Conservation (phyloP, 2,888 invertebrate genomes). For the Junonia oenone region DNA sequence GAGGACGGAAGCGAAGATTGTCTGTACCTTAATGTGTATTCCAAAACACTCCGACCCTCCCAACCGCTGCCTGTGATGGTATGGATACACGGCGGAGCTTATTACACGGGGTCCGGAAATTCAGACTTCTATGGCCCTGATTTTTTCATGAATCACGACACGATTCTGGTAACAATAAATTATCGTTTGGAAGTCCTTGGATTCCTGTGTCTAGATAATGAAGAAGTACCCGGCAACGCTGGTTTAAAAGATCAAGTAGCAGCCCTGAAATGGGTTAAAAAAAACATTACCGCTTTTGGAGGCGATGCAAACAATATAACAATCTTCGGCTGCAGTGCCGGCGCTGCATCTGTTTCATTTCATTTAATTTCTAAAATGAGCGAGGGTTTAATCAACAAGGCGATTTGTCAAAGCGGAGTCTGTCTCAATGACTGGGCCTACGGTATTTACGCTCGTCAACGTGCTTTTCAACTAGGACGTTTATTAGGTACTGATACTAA, state of each 20-base stretch:
- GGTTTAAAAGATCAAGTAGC: slow-evolving; percentile 72
- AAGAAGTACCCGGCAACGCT: slow-evolving; percentile 70
- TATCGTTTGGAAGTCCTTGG: slow-evolving; percentile 72
- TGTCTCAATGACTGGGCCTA: slow-evolving; percentile 68
- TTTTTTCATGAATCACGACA: slow-evolving; percentile 62
- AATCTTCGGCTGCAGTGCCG: slow-evolving; percentile 73
- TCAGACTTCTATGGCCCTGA: slow-evolving; percentile 72
- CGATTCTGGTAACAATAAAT: slow-evolving; percentile 68
- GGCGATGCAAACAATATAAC: slow-evolving; percentile 65
- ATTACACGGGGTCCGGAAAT: slow-evolving; percentile 72
- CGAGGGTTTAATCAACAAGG: slow-evolving; percentile 62
- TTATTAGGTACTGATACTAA: slow-evolving; percentile 60
- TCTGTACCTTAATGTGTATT: slow-evolving; percentile 84
- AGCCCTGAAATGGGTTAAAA: slow-evolving; percentile 70
- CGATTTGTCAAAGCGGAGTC: slow-evolving; percentile 73
- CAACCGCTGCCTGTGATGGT: slow-evolving; percentile 59
- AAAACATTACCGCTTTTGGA: slow-evolving; percentile 61
- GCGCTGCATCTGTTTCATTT: slow-evolving; percentile 56
- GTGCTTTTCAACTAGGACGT: slow-evolving; percentile 67
- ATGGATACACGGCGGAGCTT: slow-evolving; percentile 75
- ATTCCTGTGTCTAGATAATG: slow-evolving; percentile 65
- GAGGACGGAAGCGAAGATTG: no score
- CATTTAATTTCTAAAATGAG: slow-evolving; percentile 68
- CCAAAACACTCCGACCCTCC: slow-evolving; percentile 45
- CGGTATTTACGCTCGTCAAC: slow-evolving; percentile 50